Conservation (phyloP, 2,797 vertebrate genomes). For the Adelosebastes latens region DNA sequence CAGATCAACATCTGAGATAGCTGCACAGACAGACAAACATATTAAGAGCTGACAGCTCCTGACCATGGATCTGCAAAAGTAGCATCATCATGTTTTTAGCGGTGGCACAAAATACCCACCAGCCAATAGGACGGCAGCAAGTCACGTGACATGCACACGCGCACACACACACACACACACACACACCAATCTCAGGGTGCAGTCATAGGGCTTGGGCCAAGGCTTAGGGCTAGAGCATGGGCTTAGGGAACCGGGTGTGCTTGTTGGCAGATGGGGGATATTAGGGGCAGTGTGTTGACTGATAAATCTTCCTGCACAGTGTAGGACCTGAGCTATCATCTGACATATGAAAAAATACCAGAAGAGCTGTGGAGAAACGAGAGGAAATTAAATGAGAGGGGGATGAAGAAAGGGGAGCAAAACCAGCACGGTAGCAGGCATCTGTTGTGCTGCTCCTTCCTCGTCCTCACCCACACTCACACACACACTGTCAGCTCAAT, state of each 20-base stretch:
- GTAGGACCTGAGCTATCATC: constrained; percentile 77
- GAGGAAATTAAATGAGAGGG: constrained; percentile 67
- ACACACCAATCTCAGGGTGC: constrained; percentile 44
- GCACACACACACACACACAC: background rate
- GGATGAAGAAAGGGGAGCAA: constrained; percentile 49
- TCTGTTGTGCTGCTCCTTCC: constrained; percentile 37
- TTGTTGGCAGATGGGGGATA: constrained; percentile 62
- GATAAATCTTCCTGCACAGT: constrained; percentile 76
- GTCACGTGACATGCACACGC: constrained; percentile 29
- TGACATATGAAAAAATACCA: constrained; percentile 81
- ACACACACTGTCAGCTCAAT: constrained; percentile 37
- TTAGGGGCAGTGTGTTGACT: constrained; percentile 72
- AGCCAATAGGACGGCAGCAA: constrained; percentile 15
- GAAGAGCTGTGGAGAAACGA: constrained; percentile 64
- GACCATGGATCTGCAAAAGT: constrained; percentile 62
- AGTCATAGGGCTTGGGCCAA: constrained; percentile 52
- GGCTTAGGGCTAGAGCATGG: constrained; percentile 53
- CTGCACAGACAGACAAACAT: constrained; percentile 63
- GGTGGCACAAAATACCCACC: constrained; percentile 45
- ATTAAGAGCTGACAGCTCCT: constrained; percentile 62
- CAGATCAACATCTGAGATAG: constrained; percentile 72
- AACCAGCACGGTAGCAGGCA: constrained; percentile 44
- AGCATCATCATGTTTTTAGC: constrained; percentile 54
- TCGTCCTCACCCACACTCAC: constrained; percentile 37
- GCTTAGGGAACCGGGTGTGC: constrained; percentile 62